Percentiles rank a stretch among this genome's conserved stretches.
Conservation (phyloP, 2,797 vertebrate species). For the Monodelphis domestica region DNA sequence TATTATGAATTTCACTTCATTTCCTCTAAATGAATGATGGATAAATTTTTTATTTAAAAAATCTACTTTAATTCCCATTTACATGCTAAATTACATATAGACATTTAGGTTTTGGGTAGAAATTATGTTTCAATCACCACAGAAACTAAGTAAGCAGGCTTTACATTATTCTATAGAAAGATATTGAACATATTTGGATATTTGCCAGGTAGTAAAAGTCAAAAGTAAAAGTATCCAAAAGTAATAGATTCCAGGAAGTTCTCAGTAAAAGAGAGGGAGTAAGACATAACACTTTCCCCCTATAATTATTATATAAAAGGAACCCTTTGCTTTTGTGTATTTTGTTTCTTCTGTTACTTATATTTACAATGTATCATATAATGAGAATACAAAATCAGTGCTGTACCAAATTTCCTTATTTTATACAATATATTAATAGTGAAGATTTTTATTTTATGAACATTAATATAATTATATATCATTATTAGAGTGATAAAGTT, state of each 20-base stretch:
- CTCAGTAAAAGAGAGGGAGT: conserved; percentile 50
- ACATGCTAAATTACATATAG: too few relatives aligned
- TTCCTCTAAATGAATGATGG: too few relatives aligned
- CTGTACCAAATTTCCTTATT: conserved; percentile 38
- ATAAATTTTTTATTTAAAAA: too few relatives aligned
- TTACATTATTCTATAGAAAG: conserved; percentile 18
- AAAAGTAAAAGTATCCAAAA: conserved; percentile 42
- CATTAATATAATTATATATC: too few relatives aligned
- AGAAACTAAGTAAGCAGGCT: not conserved
- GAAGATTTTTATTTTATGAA: too few relatives aligned
- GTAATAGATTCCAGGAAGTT: conserved; percentile 3
- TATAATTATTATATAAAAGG: conserved; percentile 31
- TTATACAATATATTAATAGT: too few relatives aligned
- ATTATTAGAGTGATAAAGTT: too few relatives aligned
- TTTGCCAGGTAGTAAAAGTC: too few relatives aligned
- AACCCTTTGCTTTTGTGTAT: conserved; percentile 17
- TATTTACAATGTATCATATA: not conserved
- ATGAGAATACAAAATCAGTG: conserved; percentile 33
- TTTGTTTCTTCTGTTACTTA: conserved; percentile 16
- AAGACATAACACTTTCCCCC: not conserved
- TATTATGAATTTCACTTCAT: too few relatives aligned
- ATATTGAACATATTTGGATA: conserved; percentile 47
- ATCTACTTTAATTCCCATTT: conserved; percentile 23
- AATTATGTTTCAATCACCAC: conserved; percentile 46
- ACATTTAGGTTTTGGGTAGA: conserved; percentile 48